Conservation (phyloP, 2,888 invertebrate genomes). For the Dexiosoma caninum region DNA sequence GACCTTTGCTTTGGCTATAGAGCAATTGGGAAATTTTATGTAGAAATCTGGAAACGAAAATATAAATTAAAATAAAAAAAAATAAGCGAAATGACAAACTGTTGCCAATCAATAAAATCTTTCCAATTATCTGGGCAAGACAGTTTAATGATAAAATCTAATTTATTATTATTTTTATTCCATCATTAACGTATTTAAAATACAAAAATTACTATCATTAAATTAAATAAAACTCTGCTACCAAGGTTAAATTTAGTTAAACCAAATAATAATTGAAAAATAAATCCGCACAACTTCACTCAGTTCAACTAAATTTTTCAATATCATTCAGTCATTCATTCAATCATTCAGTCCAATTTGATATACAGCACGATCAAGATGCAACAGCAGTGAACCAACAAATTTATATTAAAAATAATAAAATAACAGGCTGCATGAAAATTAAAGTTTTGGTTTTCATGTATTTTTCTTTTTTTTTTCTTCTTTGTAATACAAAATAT, state of each 20-base stretch:
- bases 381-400: conserved; percentile 34
- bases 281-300: neutral
- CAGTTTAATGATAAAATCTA: neutral
- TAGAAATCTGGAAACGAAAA: no score
- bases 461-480: no score
- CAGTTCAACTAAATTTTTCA: conserved; percentile 1
- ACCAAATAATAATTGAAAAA: conserved; percentile 31
- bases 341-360: conserved; percentile 39
- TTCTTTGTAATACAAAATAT: conserved; percentile 46
- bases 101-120: neutral
- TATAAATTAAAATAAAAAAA: no score
- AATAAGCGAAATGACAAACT: no score
- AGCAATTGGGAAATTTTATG: no score
- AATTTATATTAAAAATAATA: conserved; percentile 5
- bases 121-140: neutral
- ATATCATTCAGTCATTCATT: conserved; percentile 19
- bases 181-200: neutral
- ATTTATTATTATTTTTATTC: conserved; percentile 19
- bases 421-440: conserved; percentile 24
- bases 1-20: neutral
- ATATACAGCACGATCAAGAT: conserved; percentile 53
- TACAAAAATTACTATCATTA: neutral
- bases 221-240: neutral
- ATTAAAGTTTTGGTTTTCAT: conserved; percentile 31
- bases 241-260: conserved; percentile 38